These are phyloP conservation scores for Lindbergichthys nudifrons DNA, from an alignment of 2,797 vertebrate species.

Conservation along the genomic window DNA sequence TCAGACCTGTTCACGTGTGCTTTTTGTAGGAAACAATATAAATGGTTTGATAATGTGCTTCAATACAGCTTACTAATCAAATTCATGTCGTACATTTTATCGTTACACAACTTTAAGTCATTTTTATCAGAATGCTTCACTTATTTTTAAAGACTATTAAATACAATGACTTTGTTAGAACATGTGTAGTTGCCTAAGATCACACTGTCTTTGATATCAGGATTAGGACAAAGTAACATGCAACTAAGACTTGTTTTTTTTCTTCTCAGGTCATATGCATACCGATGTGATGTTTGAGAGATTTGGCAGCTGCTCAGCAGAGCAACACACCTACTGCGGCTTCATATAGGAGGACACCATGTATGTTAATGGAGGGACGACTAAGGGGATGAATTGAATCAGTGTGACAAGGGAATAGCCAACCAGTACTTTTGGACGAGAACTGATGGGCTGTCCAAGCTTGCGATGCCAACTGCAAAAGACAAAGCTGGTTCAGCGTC, in stretches of 20 bases:
- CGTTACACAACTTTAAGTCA: not conserved
- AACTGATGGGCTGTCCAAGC: constrained; percentile 55
- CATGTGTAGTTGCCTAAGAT: not conserved
- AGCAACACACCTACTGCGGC: constrained; percentile 6
- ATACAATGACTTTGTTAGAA: not conserved
- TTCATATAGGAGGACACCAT: constrained; percentile 19
- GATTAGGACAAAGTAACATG: not conserved
- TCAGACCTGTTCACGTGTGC: too few relatives aligned
- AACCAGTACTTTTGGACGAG: constrained; percentile 39
- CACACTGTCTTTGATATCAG: not conserved
- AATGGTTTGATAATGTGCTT: not conserved
- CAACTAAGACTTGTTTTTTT: constrained; percentile 30
- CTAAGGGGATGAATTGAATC: constrained; percentile 45
- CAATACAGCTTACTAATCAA: not conserved
- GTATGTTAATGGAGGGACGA: constrained; percentile 15
- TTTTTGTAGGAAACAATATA: not conserved
- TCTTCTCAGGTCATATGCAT: constrained; percentile 47
- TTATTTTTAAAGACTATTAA: not conserved
- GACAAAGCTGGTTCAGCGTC: constrained; percentile 58
- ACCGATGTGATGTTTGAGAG: constrained; percentile 54
- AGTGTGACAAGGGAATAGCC: constrained; percentile 15
- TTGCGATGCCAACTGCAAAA: constrained; percentile 76
- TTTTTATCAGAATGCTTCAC: not conserved
- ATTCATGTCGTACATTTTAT: not conserved
- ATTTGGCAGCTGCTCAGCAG: constrained; percentile 30